These are phyloP conservation scores for Drosophila santomea DNA, from an alignment of 1,140 invertebrate genomes.

Conservation along the genomic window DNA sequence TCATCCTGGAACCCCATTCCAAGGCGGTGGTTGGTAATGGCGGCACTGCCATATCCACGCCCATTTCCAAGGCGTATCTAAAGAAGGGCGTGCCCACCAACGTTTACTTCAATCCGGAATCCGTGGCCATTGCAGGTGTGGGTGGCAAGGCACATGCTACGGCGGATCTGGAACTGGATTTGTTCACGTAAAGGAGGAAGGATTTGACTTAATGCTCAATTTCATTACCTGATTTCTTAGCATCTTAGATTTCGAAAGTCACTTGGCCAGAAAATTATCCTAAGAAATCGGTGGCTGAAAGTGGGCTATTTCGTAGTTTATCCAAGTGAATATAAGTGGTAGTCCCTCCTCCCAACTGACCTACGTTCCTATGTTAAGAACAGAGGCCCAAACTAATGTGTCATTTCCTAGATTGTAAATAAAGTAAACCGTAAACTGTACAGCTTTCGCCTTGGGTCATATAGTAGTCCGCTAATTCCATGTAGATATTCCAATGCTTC, in stretches of 20 bases:
- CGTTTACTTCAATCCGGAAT: conserved; percentile 88
- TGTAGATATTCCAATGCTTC: conserved; percentile 45
- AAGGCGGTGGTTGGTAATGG: conserved; percentile 87
- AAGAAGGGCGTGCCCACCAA: conserved; percentile 85
- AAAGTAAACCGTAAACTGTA: conserved; percentile 58
- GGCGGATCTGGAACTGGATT: conserved; percentile 86
- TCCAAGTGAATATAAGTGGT: conserved; percentile 24
- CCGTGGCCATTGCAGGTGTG: conserved; percentile 89
- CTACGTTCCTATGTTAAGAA: conserved; percentile 66
- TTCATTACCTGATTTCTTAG: not conserved
- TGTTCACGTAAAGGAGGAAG: conserved; percentile 69
- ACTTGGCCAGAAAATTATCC: not conserved
- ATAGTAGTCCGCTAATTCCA: conserved; percentile 42
- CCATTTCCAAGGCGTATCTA: conserved; percentile 87
- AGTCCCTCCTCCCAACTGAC: conserved; percentile 15
- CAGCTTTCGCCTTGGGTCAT: conserved; percentile 32
- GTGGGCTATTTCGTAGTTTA: not conserved
- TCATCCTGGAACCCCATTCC: conserved; percentile 88
- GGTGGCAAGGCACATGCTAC: conserved; percentile 89
- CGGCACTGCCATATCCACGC: conserved; percentile 89
- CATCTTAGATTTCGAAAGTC: not conserved
- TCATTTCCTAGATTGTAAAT: conserved; percentile 68
- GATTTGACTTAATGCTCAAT: conserved; percentile 8
- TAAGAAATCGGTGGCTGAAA: conserved; percentile 2
- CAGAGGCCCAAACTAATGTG: conserved; percentile 32